Conservation (phyloP, 2,797 vertebrate genomes). For the Diceros bicornis region DNA sequence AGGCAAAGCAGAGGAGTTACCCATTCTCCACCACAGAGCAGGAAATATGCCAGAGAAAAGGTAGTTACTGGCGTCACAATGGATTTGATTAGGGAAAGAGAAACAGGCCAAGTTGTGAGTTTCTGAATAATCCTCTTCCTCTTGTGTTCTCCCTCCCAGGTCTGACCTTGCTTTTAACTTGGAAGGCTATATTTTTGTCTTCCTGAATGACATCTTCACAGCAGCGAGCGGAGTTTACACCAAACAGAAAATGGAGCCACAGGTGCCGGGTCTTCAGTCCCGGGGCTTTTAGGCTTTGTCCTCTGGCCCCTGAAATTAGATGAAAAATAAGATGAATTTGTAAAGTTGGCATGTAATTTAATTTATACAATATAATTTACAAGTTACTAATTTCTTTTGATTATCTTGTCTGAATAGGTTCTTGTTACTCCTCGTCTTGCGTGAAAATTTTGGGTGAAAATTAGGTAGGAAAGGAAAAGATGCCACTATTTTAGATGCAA, state of each 20-base stretch:
- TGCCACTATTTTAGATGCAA: not conserved
- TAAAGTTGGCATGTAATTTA: not conserved
- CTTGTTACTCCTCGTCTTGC: constrained; percentile 4
- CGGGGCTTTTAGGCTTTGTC: not conserved
- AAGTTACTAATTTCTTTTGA: not conserved
- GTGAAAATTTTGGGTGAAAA: constrained; percentile 8
- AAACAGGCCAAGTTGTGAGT: not conserved
- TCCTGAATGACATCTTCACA: constrained; percentile 96
- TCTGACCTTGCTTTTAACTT: constrained; percentile 96
- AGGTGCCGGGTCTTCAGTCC: constrained; percentile 88
- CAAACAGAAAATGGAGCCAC: constrained; percentile 94
- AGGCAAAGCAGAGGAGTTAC: not conserved
- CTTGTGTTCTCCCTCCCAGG: constrained; percentile 86
- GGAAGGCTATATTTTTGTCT: constrained; percentile 93
- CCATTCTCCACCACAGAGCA: not conserved
- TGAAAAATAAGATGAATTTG: not conserved
- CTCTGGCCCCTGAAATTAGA: not conserved
- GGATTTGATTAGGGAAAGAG: constrained; percentile 10
- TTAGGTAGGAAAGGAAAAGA: not conserved
- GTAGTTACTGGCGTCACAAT: not conserved
- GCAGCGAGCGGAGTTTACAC: constrained; percentile 95
- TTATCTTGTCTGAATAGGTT: not conserved
- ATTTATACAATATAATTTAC: not conserved
- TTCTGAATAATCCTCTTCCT: not conserved
- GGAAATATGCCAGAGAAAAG: not conserved